Evolutionary conservation across 2,888 invertebrate genomes (phyloP).

Genomic region (Keiferia lycopersicella): DNA sequence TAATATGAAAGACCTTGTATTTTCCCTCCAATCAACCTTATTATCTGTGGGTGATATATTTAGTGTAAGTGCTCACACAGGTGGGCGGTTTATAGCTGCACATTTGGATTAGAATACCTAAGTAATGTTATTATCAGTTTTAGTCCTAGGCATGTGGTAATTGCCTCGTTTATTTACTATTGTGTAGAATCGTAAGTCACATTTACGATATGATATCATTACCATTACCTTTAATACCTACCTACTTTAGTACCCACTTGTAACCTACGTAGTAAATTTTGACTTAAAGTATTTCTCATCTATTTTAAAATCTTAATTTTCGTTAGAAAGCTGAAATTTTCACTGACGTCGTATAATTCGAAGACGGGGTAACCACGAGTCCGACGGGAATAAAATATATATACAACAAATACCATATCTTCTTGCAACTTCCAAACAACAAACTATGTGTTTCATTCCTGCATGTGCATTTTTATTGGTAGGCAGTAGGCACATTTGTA

Average conservation of each 20-base stretch:
- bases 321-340: too few relatives aligned
- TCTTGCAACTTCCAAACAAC: too few relatives aligned
- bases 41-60: neutral
- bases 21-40: neutral
- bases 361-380: too few relatives aligned
- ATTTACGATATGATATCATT: neutral
- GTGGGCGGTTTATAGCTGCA: neutral
- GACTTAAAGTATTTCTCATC: too few relatives aligned
- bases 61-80: neutral
- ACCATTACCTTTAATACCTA: neutral
- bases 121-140: conserved; percentile 3
- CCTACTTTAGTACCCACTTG: neutral
- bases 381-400: too few relatives aligned
- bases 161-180: neutral
- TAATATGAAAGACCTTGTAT: neutral
- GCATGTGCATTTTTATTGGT: too few relatives aligned
- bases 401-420: too few relatives aligned
- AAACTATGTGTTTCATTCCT: too few relatives aligned
- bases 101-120: neutral
- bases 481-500: too few relatives aligned
- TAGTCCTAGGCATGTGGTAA: neutral
- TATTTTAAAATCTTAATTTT: too few relatives aligned
- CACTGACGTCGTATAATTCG: too few relatives aligned
- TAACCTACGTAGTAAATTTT: too few relatives aligned
- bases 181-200: neutral